Percentiles rank a stretch among this genome's conserved stretches.
These are phyloP conservation scores for Phengaris alcon DNA, from an alignment of 2,888 invertebrate genomes.

Conservation along the genomic window DNA sequence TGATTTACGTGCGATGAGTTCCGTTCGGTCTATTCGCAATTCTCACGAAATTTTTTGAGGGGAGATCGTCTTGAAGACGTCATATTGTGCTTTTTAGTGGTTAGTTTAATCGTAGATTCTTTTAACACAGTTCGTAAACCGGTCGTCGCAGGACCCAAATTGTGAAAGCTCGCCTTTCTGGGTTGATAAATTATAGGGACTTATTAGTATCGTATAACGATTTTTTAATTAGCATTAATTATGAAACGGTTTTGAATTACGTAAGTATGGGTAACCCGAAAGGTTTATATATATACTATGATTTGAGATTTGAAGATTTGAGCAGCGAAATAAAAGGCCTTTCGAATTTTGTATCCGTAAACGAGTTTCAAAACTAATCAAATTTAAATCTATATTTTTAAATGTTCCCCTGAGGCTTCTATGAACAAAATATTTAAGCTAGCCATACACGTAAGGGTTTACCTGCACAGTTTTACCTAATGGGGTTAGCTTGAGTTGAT, in stretches of 20 bases:
- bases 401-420: neutral
- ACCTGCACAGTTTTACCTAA: too few relatives aligned
- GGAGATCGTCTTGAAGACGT: constrained; percentile 63
- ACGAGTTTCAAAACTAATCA: neutral
- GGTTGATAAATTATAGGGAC: constrained; percentile 6
- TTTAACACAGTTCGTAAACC: neutral
- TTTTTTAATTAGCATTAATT: neutral
- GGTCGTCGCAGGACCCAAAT: neutral
- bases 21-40: constrained; percentile 68
- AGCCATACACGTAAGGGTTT: too few relatives aligned
- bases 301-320: too few relatives aligned
- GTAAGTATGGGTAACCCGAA: constrained; percentile 2
- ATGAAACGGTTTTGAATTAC: neutral
- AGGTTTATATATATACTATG: neutral
- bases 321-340: neutral
- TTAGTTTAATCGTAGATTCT: constrained; percentile 1
- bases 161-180: constrained; percentile 13
- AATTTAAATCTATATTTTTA: neutral
- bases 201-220: neutral
- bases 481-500: too few relatives aligned
- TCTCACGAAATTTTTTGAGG: constrained; percentile 47
- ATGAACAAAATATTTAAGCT: neutral
- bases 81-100: constrained; percentile 40
- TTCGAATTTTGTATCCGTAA: constrained; percentile 3
- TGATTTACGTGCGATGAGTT: constrained; percentile 73